A percentile compares a stretch with the other conserved stretches of the same genome.
Conservation (phyloP, 2,888 invertebrate species). For the Clepsis dumicolana region DNA sequence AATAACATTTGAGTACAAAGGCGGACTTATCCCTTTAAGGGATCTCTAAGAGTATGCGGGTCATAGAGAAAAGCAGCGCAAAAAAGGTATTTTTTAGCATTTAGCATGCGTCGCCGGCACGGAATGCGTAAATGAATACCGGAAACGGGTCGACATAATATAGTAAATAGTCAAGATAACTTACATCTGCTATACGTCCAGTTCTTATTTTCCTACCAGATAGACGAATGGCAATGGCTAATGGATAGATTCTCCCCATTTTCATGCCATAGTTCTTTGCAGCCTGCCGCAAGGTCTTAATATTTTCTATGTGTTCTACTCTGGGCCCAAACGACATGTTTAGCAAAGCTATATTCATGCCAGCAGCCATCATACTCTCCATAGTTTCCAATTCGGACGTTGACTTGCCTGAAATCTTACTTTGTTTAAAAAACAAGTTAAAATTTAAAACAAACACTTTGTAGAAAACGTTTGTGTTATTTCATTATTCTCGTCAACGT, state of each 20-base stretch:
- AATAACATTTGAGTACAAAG: too few species aligned
- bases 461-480: not conserved
- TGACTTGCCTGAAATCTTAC: conserved; percentile 61
- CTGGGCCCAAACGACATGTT: conserved; percentile 73
- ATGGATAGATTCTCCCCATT: conserved; percentile 87
- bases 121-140: too few species aligned
- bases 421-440: not conserved
- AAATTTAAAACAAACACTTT: not conserved
- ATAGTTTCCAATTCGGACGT: conserved; percentile 68
- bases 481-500: not conserved
- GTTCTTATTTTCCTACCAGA: conserved; percentile 96
- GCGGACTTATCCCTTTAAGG: too few species aligned
- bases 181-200: conserved; percentile 92
- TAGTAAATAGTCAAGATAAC: conserved; percentile 51
- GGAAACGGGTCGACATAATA: not conserved
- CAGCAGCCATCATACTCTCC: conserved; percentile 79
- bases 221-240: conserved; percentile 95
- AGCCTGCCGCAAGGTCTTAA: conserved; percentile 75
- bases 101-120: too few species aligned
- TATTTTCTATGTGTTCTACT: conserved; percentile 74
- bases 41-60: too few species aligned
- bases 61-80: too few species aligned
- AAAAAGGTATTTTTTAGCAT: too few species aligned
- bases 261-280: conserved; percentile 86
- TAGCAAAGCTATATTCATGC: conserved; percentile 83